Evolutionary conservation across 2,113 vertebrate species (phyloP).

Genomic region (Ophthalmolycus amberensis): DNA sequence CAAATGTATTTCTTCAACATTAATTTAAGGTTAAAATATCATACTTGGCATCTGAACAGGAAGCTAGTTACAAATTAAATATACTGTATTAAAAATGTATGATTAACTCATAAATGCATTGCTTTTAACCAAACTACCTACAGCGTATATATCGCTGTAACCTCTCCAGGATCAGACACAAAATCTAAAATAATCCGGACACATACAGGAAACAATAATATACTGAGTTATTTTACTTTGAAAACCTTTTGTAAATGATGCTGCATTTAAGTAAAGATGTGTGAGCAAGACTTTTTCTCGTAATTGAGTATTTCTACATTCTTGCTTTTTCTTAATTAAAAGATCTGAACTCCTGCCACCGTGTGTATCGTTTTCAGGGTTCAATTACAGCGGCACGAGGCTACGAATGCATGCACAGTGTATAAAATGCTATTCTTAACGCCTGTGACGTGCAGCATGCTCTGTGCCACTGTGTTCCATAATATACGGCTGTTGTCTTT

Average conservation of each 20-base stretch:
- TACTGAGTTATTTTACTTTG: neutral
- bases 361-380: neutral
- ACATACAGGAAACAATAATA: neutral
- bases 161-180: neutral
- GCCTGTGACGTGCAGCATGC: neutral
- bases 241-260: neutral
- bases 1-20: neutral
- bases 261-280: neutral
- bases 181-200: neutral
- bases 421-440: neutral
- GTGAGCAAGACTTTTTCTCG: neutral
- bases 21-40: neutral
- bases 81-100: neutral
- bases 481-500: conserved; percentile 32
- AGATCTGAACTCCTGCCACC: neutral
- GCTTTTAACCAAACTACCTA: neutral
- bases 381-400: conserved; percentile 13
- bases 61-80: neutral
- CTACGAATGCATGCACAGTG: conserved; percentile 13
- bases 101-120: neutral
- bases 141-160: neutral
- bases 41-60: neutral
- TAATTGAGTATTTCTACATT: neutral
- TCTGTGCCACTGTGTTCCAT: neutral
- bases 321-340: neutral